Base-by-base conservation (phyloP, 2,888 invertebrate species). In the Ennomos erosarius region DNA sequence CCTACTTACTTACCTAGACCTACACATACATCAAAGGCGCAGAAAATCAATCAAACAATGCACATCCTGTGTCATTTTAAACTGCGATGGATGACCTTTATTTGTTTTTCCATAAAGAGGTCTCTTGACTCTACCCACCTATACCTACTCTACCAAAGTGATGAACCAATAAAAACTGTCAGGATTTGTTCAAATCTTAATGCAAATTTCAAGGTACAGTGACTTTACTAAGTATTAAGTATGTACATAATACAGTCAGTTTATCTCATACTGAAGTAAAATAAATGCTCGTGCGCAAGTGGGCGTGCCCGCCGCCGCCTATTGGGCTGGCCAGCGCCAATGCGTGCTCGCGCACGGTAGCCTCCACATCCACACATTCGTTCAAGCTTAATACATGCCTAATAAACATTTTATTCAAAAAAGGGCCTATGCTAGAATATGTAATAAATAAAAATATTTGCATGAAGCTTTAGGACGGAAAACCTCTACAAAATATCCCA, bases 271-370 rank as follows among this genome's bases (percentile, higher is more conserved):
- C 37, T 33, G 48, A 50, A 55, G 62, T 43, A 65, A 60, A 65
- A 64, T 56, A 60, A 59, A 64, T 55, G 59, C 59, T 60, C 58
- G 49, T 61, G 60, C 57, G 63, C 63, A 62, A 26, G 82, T 81
- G 85, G 91, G 92, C 90, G 92, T 86, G 84, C 74, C 85, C 74
- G 73, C 69, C 71, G 71, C 72, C 78, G 79, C 78, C 81, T 79
- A 91, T 90, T 91, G 92, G 91, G 79, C 79, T 81, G 72, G 60
- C 71, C 78, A 76, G 80, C 87, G 78, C 92, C 92, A 91, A 92
- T 91, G 89, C 90, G 90, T 88, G 81, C 71, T 84, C 90, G 88
- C 88, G 81, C 76, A 87, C 90, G 73, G 91, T 86, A 91, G 91
- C 85, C 53, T 60, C 52, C 52, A 64, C 69, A 59, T 60, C 52